phyloP scores from a whole-genome alignment of 2,797 vertebrate species.

The Euthynnus affinis region DNA sequence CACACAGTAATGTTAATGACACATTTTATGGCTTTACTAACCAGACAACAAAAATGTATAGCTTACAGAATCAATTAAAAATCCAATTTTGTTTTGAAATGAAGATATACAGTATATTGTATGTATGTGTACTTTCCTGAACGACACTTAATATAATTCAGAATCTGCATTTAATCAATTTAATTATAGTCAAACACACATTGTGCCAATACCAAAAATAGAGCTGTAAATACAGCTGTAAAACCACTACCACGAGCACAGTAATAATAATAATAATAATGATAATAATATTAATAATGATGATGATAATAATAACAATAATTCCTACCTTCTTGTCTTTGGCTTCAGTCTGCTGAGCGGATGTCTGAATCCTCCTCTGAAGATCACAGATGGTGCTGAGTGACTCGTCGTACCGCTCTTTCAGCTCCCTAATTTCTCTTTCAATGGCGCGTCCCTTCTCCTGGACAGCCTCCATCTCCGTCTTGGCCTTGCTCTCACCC shows the following conservation, averaged over 20 bases:
- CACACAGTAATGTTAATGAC: not conserved
- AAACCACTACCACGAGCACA: not conserved
- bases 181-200: not conserved
- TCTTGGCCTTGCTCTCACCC: constrained; percentile 82
- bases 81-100: not conserved
- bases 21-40: not conserved
- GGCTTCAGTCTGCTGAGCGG: constrained; percentile 92
- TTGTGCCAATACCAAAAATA: too few relatives aligned
- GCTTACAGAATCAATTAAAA: not conserved
- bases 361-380: constrained; percentile 93
- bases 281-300: too few relatives aligned
- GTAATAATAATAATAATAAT: too few relatives aligned
- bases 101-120: not conserved
- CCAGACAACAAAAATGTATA: not conserved
- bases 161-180: not conserved
- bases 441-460: constrained; percentile 88
- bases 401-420: constrained; percentile 91
- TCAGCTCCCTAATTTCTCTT: constrained; percentile 93
- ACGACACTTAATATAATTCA: not conserved
- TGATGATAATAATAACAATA: too few relatives aligned
- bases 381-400: constrained; percentile 91
- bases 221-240: not conserved
- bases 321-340: constrained; percentile 95
- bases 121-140: not conserved
- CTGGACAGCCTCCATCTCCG: constrained; percentile 87